Conservation (phyloP, 2,113 vertebrate species). For the Pagrus major region DNA sequence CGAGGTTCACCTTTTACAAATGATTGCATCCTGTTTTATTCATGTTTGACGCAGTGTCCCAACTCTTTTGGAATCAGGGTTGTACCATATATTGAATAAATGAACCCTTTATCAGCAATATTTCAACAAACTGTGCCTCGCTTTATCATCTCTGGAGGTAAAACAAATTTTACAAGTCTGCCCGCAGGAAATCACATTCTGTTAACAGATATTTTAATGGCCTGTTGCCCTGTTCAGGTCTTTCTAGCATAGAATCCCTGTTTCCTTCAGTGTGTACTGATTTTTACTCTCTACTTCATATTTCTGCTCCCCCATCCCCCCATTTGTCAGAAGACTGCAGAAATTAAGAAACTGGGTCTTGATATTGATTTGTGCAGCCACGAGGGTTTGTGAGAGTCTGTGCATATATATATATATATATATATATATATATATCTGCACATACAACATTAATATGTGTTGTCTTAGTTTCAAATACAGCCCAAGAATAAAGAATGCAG, state of each 20-base stretch:
- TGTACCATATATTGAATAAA: slow-evolving; percentile 22
- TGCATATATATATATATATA: background rate
- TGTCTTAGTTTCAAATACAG: slow-evolving; percentile 40
- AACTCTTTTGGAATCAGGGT: no score
- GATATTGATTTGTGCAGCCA: slow-evolving; percentile 46
- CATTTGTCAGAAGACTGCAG: slow-evolving; percentile 41
- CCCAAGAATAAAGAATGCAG: slow-evolving; percentile 37
- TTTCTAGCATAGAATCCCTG: background rate
- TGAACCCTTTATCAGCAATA: slow-evolving; percentile 2
- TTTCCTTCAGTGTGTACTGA: slow-evolving; percentile 19
- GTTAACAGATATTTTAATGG: slow-evolving; percentile 45
- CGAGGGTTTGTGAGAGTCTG: background rate
- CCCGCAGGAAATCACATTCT: slow-evolving; percentile 35
- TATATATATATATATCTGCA: background rate
- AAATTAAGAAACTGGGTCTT: slow-evolving; percentile 41
- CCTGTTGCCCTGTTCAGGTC: slow-evolving; percentile 9
- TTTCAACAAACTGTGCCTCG: slow-evolving; percentile 17
- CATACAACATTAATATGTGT: slow-evolving; percentile 6
- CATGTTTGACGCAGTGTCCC: no score
- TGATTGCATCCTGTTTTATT: no score
- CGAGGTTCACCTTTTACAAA: no score
- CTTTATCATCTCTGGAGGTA: slow-evolving; percentile 19
- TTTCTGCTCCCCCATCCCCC: slow-evolving; percentile 15
- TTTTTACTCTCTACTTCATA: slow-evolving; percentile 23
- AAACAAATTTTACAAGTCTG: slow-evolving; percentile 30